Evolutionary conservation across 2,113 vertebrate species (phyloP), one percentile per base, ranked within the genome.

Genomic region (Jacana jacana): DNA sequence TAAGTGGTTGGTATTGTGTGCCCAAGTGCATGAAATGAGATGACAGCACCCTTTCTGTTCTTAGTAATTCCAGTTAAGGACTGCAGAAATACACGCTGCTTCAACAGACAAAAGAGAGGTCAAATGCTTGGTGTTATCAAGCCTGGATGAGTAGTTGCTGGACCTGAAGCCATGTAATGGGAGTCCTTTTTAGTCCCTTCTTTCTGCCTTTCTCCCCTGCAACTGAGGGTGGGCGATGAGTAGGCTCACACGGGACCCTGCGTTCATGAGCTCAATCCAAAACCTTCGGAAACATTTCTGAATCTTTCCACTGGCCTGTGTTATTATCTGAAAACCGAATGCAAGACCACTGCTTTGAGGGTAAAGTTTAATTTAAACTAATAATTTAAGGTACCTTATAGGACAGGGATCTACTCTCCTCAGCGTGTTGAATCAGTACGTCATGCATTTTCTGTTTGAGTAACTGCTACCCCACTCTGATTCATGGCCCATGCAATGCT

Each of bases 61-160:
- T 42, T 57, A 30, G 23, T 51, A 63, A 75, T 84, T 78, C 60
- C 48, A 51, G 14, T 55, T 19, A 46, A 78, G 13, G 27, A 27
- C 22, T 51, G 40, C 19, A 64, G 77, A 84, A 84, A 68, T 40
- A 46, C 10, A 1, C 28, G 35, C 12, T 65, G 49, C 37, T 80
- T 60, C 31, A 78, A 7, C 37, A 23, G 27, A 51, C 13, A 37
- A 31, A 54, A 66, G 40, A 28, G 16, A 51, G 16, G 23, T 39
- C 25, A 48, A 66, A 23, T 33, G 13, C 25, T 49, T 3, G 3
- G 5, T n/a, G 37, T 70, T 52, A 4, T 2, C 0, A 13, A 66
- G 39, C 23, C 58, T 27, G 33, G 27, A n/a, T 85, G 70, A 35
- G 11, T 44, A 8, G 22, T 28, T 91, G 30, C 60, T 58, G 35